Evolutionary conservation across 2,797 vertebrate species (phyloP), one percentile per base, ranked within the genome.

Genomic region (Australoheros facetus): DNA sequence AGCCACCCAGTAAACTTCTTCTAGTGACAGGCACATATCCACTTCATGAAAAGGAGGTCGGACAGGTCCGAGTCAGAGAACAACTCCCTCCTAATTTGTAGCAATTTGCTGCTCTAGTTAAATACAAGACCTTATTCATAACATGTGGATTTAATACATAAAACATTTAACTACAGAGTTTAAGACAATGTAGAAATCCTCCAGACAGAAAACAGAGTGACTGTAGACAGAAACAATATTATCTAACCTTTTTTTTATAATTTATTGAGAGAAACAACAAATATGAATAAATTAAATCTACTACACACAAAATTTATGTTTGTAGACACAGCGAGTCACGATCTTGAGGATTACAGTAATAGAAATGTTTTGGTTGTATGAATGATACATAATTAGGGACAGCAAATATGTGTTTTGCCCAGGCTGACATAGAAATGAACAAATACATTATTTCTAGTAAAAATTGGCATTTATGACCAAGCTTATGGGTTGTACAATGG

Each of bases 381-480:
- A 71, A 88, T 89, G 79, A 87, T 79, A 37, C 73, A 85, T 76
- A 55, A 85, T 55, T 21, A 17, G 32, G 70, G 54, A 70, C 55
- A 75, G 39, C 4, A 19, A 72, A 13, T 69, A 45, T 62, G 39
- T 54, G 70, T 64, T 60, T 30, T 70, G 34, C 26, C 17, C 17
- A 59, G 10, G 2, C 39, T 7, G 9, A 64, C 51, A 55, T 23
- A 64, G 53, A 66, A 51, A 60, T 19, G 53, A 34, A 34, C 37
- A 83, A 71, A 79, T 73, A 71, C 54, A 82, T 73, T 87, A 82
- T 73, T 87, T 84, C 32, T 56, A 45, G 57, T 57, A 62, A 21
- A 34, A 73, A 86, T 81, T 78, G 11, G 53, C 74, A 80, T 78
- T 77, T 81, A 86, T 81, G 77, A 80, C 26, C 60, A n/a, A 85